phyloP scores from a whole-genome alignment of 2,797 vertebrate species.

The Fratercula arctica region DNA sequence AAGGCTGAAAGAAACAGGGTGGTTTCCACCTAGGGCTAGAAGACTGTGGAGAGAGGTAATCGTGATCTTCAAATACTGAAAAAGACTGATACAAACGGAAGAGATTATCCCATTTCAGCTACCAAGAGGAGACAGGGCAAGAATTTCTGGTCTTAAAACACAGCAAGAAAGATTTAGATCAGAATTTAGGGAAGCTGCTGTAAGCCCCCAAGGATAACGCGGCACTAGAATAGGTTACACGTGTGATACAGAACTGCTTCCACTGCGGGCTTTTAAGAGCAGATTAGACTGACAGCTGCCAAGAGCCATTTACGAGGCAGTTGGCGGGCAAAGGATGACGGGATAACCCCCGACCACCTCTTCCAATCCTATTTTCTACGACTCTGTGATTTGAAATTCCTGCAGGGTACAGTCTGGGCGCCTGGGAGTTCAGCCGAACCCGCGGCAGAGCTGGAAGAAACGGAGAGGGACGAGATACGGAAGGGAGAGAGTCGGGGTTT shows the following conservation, averaged over 20 bases:
- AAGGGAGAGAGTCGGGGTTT: neutral
- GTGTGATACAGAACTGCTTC: neutral
- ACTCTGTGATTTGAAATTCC: neutral
- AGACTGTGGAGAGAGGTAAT: neutral
- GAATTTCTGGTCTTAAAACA: neutral
- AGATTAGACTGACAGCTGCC: neutral
- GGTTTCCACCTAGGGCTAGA: neutral
- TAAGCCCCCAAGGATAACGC: neutral
- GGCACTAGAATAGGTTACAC: neutral
- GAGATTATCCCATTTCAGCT: neutral
- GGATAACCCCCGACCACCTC: neutral
- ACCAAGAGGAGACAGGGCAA: neutral
- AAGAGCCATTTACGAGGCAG: neutral
- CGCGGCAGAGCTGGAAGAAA: neutral
- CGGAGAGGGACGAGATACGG: neutral
- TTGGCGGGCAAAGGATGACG: neutral
- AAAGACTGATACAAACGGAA: neutral
- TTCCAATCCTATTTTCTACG: rapidly evolving
- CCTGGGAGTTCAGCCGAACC: too few species aligned
- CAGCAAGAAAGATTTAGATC: too few species aligned
- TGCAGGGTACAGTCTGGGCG: neutral
- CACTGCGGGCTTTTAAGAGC: neutral
- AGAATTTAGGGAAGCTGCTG: neutral
- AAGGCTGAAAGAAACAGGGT: neutral
- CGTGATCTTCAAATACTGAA: rapidly evolving